Conservation (phyloP, 30 jellyfish, hydroid and myxozoan species). For the Haliclystus octoradiatus region DNA sequence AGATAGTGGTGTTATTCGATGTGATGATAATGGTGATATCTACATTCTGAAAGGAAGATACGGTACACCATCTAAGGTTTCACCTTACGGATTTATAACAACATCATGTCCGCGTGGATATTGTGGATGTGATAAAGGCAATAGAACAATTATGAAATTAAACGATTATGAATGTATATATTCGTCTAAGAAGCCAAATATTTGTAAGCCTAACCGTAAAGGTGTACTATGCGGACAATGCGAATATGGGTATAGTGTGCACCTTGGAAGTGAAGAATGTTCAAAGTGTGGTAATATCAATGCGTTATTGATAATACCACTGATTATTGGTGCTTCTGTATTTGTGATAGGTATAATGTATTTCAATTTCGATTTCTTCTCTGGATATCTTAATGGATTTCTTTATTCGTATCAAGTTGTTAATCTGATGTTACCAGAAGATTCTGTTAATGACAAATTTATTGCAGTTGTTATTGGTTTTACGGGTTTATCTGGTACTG, state of each 20-base stretch:
- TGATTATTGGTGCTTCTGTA: constrained; percentile 29
- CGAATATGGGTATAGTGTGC: constrained; percentile 46
- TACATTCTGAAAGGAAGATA: constrained; percentile 39
- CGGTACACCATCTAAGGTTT: constrained; percentile 10
- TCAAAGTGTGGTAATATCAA: constrained; percentile 24
- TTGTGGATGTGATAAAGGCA: constrained; percentile 33
- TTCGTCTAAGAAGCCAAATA: constrained; percentile 4
- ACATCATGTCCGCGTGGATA: constrained; percentile 60
- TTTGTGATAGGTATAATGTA: constrained; percentile 35
- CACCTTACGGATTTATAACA: not conserved
- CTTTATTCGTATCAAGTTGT: constrained; percentile 69
- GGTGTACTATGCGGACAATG: constrained; percentile 78
- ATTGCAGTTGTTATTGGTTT: constrained; percentile 60
- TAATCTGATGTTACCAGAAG: constrained; percentile 35
- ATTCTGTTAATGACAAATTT: constrained; percentile 31
- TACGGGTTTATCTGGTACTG: constrained; percentile 72
- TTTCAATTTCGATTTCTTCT: constrained; percentile 75
- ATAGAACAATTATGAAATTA: not conserved
- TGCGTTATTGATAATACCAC: constrained; percentile 38
- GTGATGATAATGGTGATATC: constrained; percentile 39
- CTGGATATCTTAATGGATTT: constrained; percentile 85
- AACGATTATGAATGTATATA: constrained; percentile 34
- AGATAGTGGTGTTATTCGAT: constrained; percentile 33
- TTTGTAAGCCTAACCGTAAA: constrained; percentile 42
- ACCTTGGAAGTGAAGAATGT: constrained; percentile 64